Evolutionary conservation across 2,113 vertebrate genomes (phyloP), one percentile per base, ranked within the genome.

Genomic region (Porphyrio hochstetteri): DNA sequence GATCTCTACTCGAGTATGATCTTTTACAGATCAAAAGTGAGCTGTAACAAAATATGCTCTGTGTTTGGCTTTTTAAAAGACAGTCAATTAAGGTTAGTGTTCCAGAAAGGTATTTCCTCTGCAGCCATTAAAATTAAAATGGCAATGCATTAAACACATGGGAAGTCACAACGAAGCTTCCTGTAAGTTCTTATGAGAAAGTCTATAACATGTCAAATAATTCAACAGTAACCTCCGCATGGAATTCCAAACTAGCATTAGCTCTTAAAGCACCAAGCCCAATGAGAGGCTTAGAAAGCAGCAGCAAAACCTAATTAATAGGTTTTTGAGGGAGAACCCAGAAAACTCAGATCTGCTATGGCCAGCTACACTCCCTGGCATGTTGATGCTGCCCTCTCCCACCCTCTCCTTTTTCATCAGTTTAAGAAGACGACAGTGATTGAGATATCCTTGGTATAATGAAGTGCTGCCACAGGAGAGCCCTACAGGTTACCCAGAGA

Each of bases 21-120:
- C 20, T 88, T 59, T 42, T 35, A 55, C 18, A 82, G 63, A 42
- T 7, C 20, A 77, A 40, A 27, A 80, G 38, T 29, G 65, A 80
- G 70, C 36, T 31, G 29, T 52, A 52, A 85, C 44, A 64, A 52
- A 50, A 15, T 4, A 61, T 5, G 10, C 7, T 85, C 59, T 20
- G 14, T 18, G 56, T 65, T 29, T 48, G n/a, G 46, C 36, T 87
- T 72, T 82, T 70, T 44, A 60, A 80, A 86, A 83, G 78, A 88
- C 95, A 97, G 94, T 65, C 40, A 44, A 65, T 80, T 91, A 81
- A 57, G 79, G 69, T 86, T 85, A 90, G 80, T 36, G 61, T 82
- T 56, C 88, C 72, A 78, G 57, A 96, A 97, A 97, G 82, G 70
- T 87, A 94, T 89, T 97, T 97, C 96, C 96, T 89, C 86, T 65